phyloP scores from a whole-genome alignment of 2,113 vertebrate species.

The Pterophyllum scalare region DNA sequence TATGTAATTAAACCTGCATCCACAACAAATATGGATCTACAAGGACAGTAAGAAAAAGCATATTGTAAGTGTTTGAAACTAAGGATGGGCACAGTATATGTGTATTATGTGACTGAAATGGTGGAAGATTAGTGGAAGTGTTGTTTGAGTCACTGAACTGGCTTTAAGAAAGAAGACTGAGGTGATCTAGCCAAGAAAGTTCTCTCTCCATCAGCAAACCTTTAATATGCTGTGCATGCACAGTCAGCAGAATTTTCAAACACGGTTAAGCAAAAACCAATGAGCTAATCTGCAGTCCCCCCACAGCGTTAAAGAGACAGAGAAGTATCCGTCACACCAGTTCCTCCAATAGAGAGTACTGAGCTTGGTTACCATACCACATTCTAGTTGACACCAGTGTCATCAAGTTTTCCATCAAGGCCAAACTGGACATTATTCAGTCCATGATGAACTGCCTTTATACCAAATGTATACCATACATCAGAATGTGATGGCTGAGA shows the following conservation, averaged over 20 bases:
- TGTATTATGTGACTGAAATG: not conserved
- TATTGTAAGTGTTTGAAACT: constrained; percentile 11
- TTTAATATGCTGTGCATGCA: not conserved
- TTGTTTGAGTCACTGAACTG: not conserved
- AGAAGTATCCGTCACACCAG: constrained; percentile 91
- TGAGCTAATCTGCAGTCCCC: not conserved
- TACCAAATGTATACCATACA: constrained; percentile 96
- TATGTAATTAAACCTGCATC: constrained; percentile 22
- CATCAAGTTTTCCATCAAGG: constrained; percentile 98
- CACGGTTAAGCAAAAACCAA: not conserved
- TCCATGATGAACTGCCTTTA: constrained; percentile 99
- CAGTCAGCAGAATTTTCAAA: not conserved
- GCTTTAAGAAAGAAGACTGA: not conserved
- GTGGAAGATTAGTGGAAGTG: not conserved
- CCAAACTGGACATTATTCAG: constrained; percentile 94
- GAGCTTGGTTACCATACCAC: constrained; percentile 94
- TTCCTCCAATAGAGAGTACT: constrained; percentile 99
- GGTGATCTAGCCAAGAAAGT: not conserved
- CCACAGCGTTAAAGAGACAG: not conserved
- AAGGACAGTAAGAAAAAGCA: constrained; percentile 13
- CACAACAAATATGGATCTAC: constrained; percentile 6
- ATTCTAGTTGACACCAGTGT: constrained; percentile 95
- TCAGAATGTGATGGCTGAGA: constrained; percentile 99
- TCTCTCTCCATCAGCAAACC: constrained; percentile 1
- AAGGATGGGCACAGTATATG: not conserved